These are phyloP conservation scores for Hippocampus zosterae DNA, from an alignment of 2,113 vertebrate genomes.

Conservation along the genomic window DNA sequence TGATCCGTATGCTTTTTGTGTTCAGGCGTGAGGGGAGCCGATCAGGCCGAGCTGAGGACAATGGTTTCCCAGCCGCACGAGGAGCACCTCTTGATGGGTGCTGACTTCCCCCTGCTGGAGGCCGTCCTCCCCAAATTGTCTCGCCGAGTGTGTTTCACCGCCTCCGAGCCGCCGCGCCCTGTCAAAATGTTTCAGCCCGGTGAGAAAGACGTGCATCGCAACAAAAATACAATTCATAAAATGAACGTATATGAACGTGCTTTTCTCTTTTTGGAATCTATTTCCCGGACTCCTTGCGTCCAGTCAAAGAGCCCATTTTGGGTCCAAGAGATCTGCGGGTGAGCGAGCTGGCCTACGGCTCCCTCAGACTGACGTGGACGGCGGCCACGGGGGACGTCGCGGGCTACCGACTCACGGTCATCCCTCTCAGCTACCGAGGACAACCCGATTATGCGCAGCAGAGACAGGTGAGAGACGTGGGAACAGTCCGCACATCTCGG, in stretches of 20 bases:
- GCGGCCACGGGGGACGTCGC: constrained; percentile 78
- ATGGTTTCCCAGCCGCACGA: constrained; percentile 75
- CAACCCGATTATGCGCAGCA: constrained; percentile 44
- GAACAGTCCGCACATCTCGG: constrained; percentile 7
- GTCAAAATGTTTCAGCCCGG: constrained; percentile 55
- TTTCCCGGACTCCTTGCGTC: background rate
- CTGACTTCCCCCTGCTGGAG: constrained; percentile 72
- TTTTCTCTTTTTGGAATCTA: background rate
- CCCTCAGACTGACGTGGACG: constrained; percentile 78
- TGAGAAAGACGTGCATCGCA: constrained; percentile 11
- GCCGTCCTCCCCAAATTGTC: constrained; percentile 73
- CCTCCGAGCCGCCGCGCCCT: constrained; percentile 80
- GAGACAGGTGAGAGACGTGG: constrained; percentile 76
- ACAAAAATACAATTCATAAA: background rate
- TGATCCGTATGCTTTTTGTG: background rate
- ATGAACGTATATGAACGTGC: background rate
- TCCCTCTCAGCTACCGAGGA: constrained; percentile 60
- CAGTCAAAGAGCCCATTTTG: constrained; percentile 66
- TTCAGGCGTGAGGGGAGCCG: constrained; percentile 74
- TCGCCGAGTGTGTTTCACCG: constrained; percentile 77
- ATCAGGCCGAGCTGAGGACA: constrained; percentile 70
- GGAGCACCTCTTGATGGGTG: constrained; percentile 72
- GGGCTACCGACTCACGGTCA: constrained; percentile 71
- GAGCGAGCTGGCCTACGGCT: constrained; percentile 75
- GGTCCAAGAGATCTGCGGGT: constrained; percentile 76